Evolutionary conservation across 1,140 invertebrate species (phyloP).

Genomic region (Pogonomyrmex californicus): DNA sequence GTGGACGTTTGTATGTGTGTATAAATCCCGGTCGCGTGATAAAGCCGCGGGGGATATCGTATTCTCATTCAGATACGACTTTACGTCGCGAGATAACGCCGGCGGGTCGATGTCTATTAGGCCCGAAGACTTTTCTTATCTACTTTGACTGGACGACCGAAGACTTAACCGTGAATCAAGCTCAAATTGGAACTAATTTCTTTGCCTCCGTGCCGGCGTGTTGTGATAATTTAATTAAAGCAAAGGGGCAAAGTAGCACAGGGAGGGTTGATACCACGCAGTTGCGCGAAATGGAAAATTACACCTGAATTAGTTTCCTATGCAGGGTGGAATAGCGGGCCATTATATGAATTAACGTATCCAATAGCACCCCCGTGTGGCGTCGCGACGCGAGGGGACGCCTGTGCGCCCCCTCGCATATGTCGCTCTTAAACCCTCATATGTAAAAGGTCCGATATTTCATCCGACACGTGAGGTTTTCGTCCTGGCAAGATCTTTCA

Average conservation of each 20-base stretch:
- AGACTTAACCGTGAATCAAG: slow-evolving; percentile 66
- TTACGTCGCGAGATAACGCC: slow-evolving; percentile 57
- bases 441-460: slow-evolving; percentile 64
- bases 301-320: slow-evolving; percentile 65
- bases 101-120: slow-evolving; percentile 19
- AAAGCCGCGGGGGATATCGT: slow-evolving; percentile 60
- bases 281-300: slow-evolving; percentile 53
- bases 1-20: slow-evolving; percentile 12
- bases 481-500: slow-evolving; percentile 42
- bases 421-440: slow-evolving; percentile 70
- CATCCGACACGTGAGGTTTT: slow-evolving; percentile 67
- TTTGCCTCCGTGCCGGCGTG: slow-evolving; percentile 40
- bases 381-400: slow-evolving; percentile 21
- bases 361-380: slow-evolving; percentile 46
- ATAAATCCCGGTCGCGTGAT: slow-evolving; percentile 57
- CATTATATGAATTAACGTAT: slow-evolving; percentile 73
- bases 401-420: slow-evolving; percentile 61
- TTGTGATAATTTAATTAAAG: slow-evolving; percentile 71
- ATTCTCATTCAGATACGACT: slow-evolving; percentile 57
- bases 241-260: slow-evolving; percentile 8
- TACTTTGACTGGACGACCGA: neutral
- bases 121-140: slow-evolving; percentile 64
- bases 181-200: slow-evolving; percentile 66
- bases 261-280: neutral
- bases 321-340: slow-evolving; percentile 59